Evolutionary conservation across 2,113 vertebrate species (phyloP).

Genomic region (Trochalopteron elliotii): DNA sequence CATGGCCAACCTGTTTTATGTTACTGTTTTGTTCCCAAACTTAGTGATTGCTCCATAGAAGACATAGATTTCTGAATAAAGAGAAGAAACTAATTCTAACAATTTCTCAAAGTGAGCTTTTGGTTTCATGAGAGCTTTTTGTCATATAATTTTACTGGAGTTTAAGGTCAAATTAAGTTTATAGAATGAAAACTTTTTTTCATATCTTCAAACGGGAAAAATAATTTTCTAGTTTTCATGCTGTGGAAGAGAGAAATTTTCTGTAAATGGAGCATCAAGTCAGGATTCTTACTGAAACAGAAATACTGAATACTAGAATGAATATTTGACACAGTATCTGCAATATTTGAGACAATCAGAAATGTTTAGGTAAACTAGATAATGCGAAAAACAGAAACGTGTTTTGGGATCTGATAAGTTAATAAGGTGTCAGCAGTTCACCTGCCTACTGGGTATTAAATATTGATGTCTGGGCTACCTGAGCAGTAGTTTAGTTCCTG

Average conservation of each 20-base stretch:
- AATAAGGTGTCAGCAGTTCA: background rate
- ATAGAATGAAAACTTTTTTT: background rate
- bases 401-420: background rate
- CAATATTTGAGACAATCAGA: background rate
- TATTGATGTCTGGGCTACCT: background rate
- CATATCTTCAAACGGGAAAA: background rate
- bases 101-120: background rate
- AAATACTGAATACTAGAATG: background rate
- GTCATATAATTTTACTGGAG: background rate
- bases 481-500: background rate
- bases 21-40: background rate
- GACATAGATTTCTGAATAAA: background rate
- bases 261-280: background rate
- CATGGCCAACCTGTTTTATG: background rate
- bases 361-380: background rate
- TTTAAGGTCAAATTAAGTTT: background rate
- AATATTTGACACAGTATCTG: background rate
- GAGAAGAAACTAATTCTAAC: background rate
- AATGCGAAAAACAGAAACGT: background rate
- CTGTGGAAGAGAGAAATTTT: background rate
- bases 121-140: background rate
- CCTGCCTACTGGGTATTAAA: background rate
- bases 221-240: background rate
- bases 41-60: background rate
- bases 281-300: background rate